These are phyloP conservation scores for Dermatophagoides farinae DNA, from an alignment of 1,140 invertebrate genomes.

Conservation along the genomic window DNA sequence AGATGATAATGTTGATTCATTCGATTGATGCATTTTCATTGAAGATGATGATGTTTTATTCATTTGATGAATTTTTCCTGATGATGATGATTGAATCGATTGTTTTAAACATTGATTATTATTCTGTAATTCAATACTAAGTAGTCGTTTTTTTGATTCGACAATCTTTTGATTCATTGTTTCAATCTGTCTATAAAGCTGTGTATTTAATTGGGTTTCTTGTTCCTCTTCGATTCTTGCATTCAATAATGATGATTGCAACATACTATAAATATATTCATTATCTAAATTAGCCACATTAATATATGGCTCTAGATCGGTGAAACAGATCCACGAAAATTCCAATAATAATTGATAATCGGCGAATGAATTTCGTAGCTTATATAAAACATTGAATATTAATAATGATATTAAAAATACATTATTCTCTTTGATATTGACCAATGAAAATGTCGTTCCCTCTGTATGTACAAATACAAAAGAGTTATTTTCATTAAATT, in stretches of 20 bases:
- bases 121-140: not conserved
- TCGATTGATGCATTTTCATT: too few relatives aligned
- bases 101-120: not conserved
- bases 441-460: not conserved
- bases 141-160: conserved; percentile 3
- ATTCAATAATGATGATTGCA: not conserved
- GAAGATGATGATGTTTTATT: too few relatives aligned
- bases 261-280: not conserved
- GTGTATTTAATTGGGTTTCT: not conserved
- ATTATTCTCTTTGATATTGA: conserved; percentile 5
- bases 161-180: not conserved
- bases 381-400: conserved; percentile 7
- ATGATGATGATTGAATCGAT: too few relatives aligned
- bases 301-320: not conserved
- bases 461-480: not conserved
- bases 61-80: too few relatives aligned
- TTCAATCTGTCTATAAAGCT: not conserved
- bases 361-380: not conserved
- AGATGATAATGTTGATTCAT: too few relatives aligned
- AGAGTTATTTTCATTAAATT: not conserved
- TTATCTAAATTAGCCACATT: not conserved
- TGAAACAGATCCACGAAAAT: conserved; percentile 3
- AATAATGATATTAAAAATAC: not conserved
- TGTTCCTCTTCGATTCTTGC: not conserved
- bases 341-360: conserved; percentile 5